These are phyloP conservation scores for Perca fluviatilis DNA, from an alignment of 2,113 vertebrate genomes.

Conservation along the genomic window DNA sequence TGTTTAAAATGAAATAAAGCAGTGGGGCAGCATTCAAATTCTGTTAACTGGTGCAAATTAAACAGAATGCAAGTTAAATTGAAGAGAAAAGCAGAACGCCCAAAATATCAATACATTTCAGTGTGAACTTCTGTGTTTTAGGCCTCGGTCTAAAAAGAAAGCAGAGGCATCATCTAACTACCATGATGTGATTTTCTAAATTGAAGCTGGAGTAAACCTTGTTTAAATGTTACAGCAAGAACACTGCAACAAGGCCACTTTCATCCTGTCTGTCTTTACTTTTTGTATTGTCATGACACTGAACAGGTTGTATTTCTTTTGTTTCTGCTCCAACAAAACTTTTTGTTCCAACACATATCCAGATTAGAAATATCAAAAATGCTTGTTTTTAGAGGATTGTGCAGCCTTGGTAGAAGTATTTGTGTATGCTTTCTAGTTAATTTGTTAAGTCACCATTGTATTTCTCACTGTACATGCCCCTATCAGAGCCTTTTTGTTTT, in stretches of 20 bases:
- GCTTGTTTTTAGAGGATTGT: neutral
- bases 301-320: neutral
- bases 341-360: neutral
- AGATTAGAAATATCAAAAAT: neutral
- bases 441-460: neutral
- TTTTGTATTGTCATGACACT: neutral
- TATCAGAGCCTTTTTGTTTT: too few species aligned
- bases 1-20: constrained; percentile 61
- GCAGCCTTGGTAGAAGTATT: neutral
- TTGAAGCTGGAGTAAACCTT: neutral
- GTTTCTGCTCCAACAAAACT: neutral
- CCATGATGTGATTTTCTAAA: neutral
- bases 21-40: neutral
- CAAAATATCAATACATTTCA: neutral
- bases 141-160: neutral
- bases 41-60: neutral
- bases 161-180: neutral
- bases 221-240: neutral
- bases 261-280: neutral
- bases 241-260: neutral
- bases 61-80: constrained; percentile 17
- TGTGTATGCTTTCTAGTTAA: neutral
- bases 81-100: neutral
- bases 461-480: neutral
- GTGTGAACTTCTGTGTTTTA: neutral